Conservation (phyloP, 2,113 vertebrate genomes). For the Clarias gariepinus region DNA sequence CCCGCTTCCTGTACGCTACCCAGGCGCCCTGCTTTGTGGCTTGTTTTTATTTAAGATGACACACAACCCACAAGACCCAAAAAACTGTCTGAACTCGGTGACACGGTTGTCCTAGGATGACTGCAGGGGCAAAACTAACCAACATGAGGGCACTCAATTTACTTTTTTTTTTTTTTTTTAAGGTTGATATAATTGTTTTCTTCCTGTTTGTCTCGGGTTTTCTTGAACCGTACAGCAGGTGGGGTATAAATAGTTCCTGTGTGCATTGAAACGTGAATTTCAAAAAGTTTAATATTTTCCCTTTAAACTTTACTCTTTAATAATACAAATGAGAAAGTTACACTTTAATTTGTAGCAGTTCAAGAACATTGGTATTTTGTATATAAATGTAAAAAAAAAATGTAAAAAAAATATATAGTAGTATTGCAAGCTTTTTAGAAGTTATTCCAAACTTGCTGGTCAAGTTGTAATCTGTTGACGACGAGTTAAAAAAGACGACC, state of each 20-base stretch:
- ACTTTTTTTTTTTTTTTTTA: not conserved
- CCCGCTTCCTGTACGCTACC: slow-evolving; percentile 70
- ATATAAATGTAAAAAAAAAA: not conserved
- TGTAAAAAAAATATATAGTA: not conserved
- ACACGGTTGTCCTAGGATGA: slow-evolving; percentile 1
- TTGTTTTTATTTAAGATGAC: slow-evolving; percentile 60
- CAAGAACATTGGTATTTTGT: not conserved
- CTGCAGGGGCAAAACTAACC: not conserved
- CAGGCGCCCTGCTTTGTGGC: slow-evolving; percentile 68
- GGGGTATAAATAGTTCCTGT: not conserved
- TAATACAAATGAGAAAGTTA: not conserved
- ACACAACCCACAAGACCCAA: slow-evolving; percentile 48
- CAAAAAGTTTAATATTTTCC: not conserved
- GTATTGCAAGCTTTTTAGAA: too few relatives aligned
- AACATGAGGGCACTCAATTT: not conserved
- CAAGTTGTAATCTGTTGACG: too few relatives aligned
- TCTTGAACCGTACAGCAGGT: not conserved
- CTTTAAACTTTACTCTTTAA: not conserved
- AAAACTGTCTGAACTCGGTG: not conserved
- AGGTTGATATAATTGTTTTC: not conserved
- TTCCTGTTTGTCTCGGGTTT: not conserved
- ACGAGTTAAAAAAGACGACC: too few relatives aligned
- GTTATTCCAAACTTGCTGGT: too few relatives aligned
- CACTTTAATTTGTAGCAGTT: not conserved
- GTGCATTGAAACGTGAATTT: not conserved